Percentiles rank a stretch among this genome's conserved stretches.
These are phyloP conservation scores for Tetrao urogallus DNA, from an alignment of 2,113 vertebrate species.

Conservation along the genomic window DNA sequence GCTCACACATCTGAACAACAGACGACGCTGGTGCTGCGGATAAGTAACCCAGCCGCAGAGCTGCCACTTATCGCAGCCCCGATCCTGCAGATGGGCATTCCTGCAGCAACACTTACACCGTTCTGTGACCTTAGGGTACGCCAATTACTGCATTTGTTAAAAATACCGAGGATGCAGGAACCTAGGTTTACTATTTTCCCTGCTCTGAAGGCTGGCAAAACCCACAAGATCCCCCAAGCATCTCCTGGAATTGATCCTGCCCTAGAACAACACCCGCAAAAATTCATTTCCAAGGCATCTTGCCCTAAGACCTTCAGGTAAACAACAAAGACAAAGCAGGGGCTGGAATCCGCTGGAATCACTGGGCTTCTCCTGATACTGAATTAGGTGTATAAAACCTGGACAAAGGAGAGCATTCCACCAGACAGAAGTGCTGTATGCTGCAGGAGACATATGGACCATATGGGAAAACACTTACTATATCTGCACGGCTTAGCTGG, in stretches of 20 bases:
- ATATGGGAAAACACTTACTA: conserved; percentile 16
- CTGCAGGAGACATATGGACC: conserved; percentile 6
- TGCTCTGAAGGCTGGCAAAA: neutral
- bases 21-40: conserved; percentile 60
- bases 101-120: fast-evolving
- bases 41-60: conserved; percentile 54
- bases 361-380: neutral
- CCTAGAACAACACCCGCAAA: neutral
- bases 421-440: neutral
- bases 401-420: neutral
- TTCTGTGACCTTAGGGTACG: neutral
- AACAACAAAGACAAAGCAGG: neutral
- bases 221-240: neutral
- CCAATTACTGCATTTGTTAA: neutral
- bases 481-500: neutral
- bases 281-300: neutral
- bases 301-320: neutral
- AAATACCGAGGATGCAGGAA: neutral
- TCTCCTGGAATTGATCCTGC: neutral
- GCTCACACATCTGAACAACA: conserved; percentile 67
- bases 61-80: conserved; percentile 16
- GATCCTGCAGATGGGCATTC: conserved; percentile 19
- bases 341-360: neutral
- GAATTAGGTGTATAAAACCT: neutral
- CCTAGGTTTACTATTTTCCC: neutral